Base-by-base conservation (phyloP, 2,888 invertebrate species). In the Sinopyrophorus schimmeli region DNA sequence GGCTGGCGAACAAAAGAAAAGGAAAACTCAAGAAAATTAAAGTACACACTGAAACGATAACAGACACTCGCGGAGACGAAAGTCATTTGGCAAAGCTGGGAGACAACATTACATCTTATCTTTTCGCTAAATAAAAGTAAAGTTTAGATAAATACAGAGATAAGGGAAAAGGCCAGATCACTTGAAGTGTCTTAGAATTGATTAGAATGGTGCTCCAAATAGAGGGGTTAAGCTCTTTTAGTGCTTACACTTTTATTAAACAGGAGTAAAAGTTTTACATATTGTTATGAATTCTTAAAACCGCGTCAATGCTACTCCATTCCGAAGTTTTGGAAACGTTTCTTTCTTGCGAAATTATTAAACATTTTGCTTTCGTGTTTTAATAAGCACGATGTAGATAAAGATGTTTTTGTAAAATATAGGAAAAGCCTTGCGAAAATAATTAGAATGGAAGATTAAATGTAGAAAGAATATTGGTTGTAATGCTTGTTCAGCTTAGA, bases 141-240 rank as follows among this genome's bases (percentile, higher is more conserved):
- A 69, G 61, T 71, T 71, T 67, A 70, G 72, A 72, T 73, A 69
- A 71, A 71, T 70, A 67, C 64, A 63, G 63, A 68, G 70, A 72
- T 71, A 70, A 66, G 60, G 55, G 64, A 61, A 64, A 61, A 63
- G 63, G 65, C 63, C 63, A 69, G 70, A 70, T 70, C 68, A 67
- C 63, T 65, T 63, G 54, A 65, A 72, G 72, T 72, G 70, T 67
- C 67, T 66, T 54, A 56, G 68, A 72, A 73, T 73, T 73, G 73
- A 73, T 73, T 73, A 72, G 69, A 73, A 73, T 67, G 67, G 63
- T 61, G 60, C 60, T 62, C 62, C 56, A 63, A 69, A 68, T 65
- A 62, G 64, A 55, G 66, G 66, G 69, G 68, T 68, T 68, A 69
- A 69, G 66, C 63, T 61, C 53, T 52, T 64, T 60, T 60, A 55